phyloP scores from a whole-genome alignment of 2,113 vertebrate species.

The Dromaius novaehollandiae region DNA sequence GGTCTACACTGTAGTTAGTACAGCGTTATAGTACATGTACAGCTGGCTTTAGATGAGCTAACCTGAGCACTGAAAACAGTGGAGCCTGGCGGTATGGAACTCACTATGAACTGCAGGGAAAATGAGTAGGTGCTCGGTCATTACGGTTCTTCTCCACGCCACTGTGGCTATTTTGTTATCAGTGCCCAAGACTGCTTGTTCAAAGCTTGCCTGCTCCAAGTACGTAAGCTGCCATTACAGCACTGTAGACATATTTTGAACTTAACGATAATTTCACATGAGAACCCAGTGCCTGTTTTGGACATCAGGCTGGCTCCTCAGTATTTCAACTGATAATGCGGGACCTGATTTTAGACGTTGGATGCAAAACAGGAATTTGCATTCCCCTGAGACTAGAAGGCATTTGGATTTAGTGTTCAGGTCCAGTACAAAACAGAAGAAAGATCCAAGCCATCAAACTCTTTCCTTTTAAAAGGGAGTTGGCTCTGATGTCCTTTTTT shows the following conservation, averaged over 20 bases:
- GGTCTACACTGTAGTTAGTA: neutral
- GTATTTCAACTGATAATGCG: neutral
- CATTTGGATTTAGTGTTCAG: neutral
- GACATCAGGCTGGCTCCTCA: neutral
- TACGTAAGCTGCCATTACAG: neutral
- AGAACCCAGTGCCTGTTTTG: neutral
- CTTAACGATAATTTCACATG: fast-evolving
- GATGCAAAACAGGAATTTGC: neutral
- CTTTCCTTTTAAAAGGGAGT: neutral
- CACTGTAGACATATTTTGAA: neutral
- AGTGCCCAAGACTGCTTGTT: neutral
- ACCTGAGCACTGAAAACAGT: neutral
- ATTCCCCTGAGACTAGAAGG: neutral
- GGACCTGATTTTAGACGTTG: neutral
- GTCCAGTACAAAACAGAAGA: neutral
- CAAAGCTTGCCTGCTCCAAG: neutral
- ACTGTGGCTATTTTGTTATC: neutral
- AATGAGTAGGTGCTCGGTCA: neutral
- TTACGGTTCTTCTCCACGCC: neutral
- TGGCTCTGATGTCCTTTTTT: neutral
- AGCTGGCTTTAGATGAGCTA: neutral
- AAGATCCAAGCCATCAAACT: neutral
- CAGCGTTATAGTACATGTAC: fast-evolving
- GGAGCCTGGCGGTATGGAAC: neutral
- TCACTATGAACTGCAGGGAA: neutral